Evolutionary conservation across 2,888 invertebrate species (phyloP).

Genomic region (Fragum whitleyi): DNA sequence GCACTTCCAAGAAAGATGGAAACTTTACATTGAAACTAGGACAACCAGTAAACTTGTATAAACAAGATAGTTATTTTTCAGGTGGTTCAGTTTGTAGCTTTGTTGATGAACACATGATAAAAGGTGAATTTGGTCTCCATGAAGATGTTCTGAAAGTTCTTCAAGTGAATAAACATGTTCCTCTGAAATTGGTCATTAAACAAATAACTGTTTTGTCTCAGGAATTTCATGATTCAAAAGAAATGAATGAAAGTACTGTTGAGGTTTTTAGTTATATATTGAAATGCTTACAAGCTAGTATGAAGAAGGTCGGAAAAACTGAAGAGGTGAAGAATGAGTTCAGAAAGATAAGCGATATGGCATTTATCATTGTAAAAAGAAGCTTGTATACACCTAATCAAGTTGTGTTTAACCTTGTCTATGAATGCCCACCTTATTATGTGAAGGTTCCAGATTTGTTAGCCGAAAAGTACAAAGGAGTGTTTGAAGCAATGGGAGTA

Average conservation of each 20-base stretch:
- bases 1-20: not conserved
- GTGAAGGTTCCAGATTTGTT: constrained; percentile 6
- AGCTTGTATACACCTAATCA: not conserved
- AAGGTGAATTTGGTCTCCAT: not conserved
- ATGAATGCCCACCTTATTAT: constrained; percentile 30
- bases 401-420: constrained; percentile 24
- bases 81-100: constrained; percentile 42
- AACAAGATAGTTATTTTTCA: not conserved
- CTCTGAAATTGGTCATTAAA: constrained; percentile 8
- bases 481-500: constrained; percentile 34
- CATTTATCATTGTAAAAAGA: constrained; percentile 14
- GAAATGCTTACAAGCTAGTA: not conserved
- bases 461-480: not conserved
- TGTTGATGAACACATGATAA: constrained; percentile 35
- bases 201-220: constrained; percentile 11
- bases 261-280: not conserved
- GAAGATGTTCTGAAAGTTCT: not conserved
- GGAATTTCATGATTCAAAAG: constrained; percentile 11
- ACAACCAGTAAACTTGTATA: constrained; percentile 39
- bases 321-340: not conserved
- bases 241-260: not conserved
- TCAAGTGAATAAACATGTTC: not conserved
- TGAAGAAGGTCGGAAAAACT: not conserved
- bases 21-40: constrained; percentile 22
- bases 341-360: not conserved